Evolutionary conservation across 2,888 invertebrate genomes (phyloP).

Genomic region (Tenodera sinensis): DNA sequence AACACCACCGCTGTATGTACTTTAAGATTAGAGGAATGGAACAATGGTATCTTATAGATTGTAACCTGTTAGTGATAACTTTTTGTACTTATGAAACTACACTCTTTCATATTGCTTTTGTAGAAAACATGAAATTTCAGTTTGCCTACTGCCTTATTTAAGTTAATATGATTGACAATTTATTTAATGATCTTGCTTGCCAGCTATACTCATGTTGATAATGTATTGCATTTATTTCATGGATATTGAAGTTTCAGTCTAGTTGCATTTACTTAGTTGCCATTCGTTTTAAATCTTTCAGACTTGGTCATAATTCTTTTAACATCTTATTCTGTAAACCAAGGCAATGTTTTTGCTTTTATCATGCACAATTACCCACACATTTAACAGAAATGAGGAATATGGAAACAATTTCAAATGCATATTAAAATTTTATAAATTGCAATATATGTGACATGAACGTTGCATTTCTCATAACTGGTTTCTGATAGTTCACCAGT

Average conservation of each 20-base stretch:
- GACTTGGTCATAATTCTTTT: not conserved
- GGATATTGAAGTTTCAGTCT: not conserved
- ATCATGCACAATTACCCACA: not conserved
- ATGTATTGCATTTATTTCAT: not conserved
- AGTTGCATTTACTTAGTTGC: not conserved
- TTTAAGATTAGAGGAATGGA: too few species aligned
- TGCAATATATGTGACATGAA: too few species aligned
- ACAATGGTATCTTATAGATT: too few species aligned
- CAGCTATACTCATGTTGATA: not conserved
- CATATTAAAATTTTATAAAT: too few species aligned
- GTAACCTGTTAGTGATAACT: too few species aligned
- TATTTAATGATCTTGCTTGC: not conserved
- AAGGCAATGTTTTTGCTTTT: not conserved
- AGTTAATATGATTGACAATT: not conserved
- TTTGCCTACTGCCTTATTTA: not conserved
- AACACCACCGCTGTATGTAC: too few species aligned
- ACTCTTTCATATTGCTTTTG: not conserved
- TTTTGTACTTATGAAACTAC: too few species aligned
- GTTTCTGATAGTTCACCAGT: too few species aligned
- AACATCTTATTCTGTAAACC: not conserved
- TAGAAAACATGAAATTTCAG: not conserved
- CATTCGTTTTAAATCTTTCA: not conserved
- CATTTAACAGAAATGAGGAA: too few species aligned
- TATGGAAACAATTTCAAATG: too few species aligned
- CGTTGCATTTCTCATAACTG: too few species aligned